A percentile compares a stretch with the other conserved stretches of the same genome.
Evolutionary conservation across 1,140 invertebrate species (phyloP).

Genomic region (Dendroctonus valens): DNA sequence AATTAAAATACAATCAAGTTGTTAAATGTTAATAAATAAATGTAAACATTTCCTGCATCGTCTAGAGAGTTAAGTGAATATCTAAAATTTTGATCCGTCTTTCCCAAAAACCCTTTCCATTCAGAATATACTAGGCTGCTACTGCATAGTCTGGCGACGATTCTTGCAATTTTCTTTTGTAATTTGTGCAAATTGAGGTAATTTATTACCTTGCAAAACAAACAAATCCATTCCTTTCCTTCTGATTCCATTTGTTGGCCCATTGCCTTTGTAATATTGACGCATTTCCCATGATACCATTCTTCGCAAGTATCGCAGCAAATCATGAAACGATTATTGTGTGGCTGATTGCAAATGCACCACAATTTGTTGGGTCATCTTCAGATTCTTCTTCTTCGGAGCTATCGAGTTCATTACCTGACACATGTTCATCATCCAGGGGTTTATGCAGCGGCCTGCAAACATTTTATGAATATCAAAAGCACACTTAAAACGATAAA

Average conservation of each 20-base stretch:
- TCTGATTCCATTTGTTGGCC: conserved; percentile 87
- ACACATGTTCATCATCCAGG: conserved; percentile 48
- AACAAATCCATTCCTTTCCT: conserved; percentile 88
- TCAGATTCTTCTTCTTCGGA: conserved; percentile 60
- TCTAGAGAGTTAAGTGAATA: too few relatives aligned
- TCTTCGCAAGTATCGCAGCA: conserved; percentile 95
- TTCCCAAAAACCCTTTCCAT: too few relatives aligned
- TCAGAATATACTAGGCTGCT: too few relatives aligned
- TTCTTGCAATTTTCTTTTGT: too few relatives aligned
- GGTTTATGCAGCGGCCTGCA: conserved; percentile 42
- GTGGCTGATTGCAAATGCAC: conserved; percentile 94
- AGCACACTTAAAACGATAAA: not conserved
- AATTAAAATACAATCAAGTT: too few relatives aligned
- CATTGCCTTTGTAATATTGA: conserved; percentile 88
- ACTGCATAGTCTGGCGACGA: too few relatives aligned
- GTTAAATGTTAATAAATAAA: too few relatives aligned
- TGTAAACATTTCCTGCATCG: too few relatives aligned
- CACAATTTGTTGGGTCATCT: conserved; percentile 92
- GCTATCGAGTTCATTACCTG: conserved; percentile 48
- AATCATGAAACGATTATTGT: conserved; percentile 97
- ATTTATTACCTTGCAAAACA: conserved; percentile 71
- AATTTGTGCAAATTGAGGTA: too few relatives aligned
- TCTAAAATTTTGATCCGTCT: not conserved
- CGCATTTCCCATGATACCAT: conserved; percentile 95
- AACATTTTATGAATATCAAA: not conserved